A percentile compares a stretch with the other conserved stretches of the same genome.
phyloP scores from a whole-genome alignment of 2,888 invertebrate species.

The Aplocera efformata region DNA sequence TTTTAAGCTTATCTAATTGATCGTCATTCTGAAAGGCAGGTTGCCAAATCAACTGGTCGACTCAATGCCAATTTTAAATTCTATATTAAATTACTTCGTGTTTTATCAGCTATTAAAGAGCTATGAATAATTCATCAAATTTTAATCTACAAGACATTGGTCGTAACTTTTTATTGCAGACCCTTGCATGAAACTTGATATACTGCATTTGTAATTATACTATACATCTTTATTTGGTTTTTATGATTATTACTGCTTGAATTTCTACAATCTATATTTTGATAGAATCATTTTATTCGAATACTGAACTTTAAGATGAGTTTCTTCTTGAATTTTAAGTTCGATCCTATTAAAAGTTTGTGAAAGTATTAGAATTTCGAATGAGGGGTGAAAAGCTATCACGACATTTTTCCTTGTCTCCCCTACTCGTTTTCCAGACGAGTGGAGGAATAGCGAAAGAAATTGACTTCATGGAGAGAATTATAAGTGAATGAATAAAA shows the following conservation, averaged over 20 bases:
- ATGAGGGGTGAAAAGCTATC: conserved; percentile 77
- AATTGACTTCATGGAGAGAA: conserved; percentile 18
- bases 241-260: background rate
- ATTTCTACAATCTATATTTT: too few relatives aligned
- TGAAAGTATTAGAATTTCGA: conserved; percentile 76
- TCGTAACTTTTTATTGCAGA: conserved; percentile 28
- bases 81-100: conserved; percentile 44
- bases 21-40: conserved; percentile 25
- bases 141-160: conserved; percentile 33
- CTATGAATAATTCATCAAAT: conserved; percentile 45
- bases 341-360: conserved; percentile 79
- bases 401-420: conserved; percentile 61
- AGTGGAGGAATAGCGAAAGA: conserved; percentile 14
- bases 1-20: conserved; percentile 21
- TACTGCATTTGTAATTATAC: conserved; percentile 18
- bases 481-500: conserved; percentile 8
- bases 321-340: conserved; percentile 74
- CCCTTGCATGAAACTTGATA: conserved; percentile 13
- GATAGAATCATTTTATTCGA: too few relatives aligned
- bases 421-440: conserved; percentile 41
- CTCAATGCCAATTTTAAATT: conserved; percentile 41
- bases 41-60: conserved; percentile 26
- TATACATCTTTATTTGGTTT: conserved; percentile 9
- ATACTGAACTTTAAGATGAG: conserved; percentile 57
- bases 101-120: conserved; percentile 24